A percentile compares a stretch with the other conserved stretches of the same genome.
Evolutionary conservation across 1,140 invertebrate species (phyloP).

Genomic region (Drosophila sulfurigaster): DNA sequence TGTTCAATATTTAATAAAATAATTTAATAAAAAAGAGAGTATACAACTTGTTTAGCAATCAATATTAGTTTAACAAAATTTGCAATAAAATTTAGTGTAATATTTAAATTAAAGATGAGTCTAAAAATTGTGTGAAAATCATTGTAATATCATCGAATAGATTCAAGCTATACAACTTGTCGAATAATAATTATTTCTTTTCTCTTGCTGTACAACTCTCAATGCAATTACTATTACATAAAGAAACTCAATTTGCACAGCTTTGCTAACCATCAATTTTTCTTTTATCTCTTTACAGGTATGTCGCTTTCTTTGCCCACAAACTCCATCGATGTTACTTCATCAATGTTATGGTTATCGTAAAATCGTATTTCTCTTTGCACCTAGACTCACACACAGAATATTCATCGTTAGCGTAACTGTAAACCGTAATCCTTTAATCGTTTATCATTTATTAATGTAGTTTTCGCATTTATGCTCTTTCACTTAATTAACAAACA

Average conservation of each 20-base stretch:
- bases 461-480: conserved; percentile 50
- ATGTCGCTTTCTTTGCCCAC: conserved; percentile 38
- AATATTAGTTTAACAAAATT: too few species aligned
- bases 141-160: too few species aligned
- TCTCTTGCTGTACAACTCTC: too few species aligned
- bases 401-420: conserved; percentile 46
- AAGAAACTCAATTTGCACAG: background rate
- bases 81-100: too few species aligned
- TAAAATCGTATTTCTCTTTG: conserved; percentile 50
- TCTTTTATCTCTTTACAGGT: conserved; percentile 63
- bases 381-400: conserved; percentile 37
- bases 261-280: background rate
- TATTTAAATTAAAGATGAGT: too few species aligned
- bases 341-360: conserved; percentile 59
- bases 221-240: too few species aligned
- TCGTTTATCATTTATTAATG: conserved; percentile 48
- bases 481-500: conserved; percentile 29
- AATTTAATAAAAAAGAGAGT: too few species aligned
- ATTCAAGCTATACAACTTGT: too few species aligned
- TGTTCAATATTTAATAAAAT: too few species aligned
- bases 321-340: conserved; percentile 49
- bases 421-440: conserved; percentile 32
- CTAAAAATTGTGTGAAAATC: too few species aligned
- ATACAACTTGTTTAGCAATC: too few species aligned
- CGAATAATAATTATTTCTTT: too few species aligned